These are phyloP conservation scores for Danionella dracula DNA, from an alignment of 2,797 vertebrate species.

Conservation along the genomic window DNA sequence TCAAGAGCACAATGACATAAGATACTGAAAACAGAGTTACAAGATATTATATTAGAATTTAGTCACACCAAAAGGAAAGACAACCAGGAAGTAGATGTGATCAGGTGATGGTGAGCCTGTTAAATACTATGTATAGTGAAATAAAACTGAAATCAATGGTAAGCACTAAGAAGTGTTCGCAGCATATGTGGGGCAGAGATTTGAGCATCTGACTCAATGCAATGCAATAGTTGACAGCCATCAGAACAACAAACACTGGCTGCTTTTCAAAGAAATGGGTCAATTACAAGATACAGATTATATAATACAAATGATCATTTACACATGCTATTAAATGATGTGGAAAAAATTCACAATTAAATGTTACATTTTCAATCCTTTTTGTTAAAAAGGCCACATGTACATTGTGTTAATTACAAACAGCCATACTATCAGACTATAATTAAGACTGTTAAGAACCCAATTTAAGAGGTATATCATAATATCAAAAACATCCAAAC, in stretches of 20 bases:
- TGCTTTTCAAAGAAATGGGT: not conserved
- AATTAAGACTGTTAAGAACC: too few species aligned
- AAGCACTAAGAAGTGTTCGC: not conserved
- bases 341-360: too few species aligned
- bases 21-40: conserved; percentile 5
- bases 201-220: conserved; percentile 12
- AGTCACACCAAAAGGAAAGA: conserved; percentile 5
- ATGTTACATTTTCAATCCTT: too few species aligned
- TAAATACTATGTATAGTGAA: not conserved
- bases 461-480: too few species aligned
- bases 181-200: not conserved
- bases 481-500: too few species aligned
- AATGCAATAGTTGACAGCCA: not conserved
- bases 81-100: not conserved
- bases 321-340: too few species aligned
- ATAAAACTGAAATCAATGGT: not conserved
- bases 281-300: not conserved
- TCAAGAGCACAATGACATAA: not conserved
- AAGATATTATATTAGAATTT: not conserved
- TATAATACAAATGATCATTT: too few species aligned
- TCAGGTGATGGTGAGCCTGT: not conserved
- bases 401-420: too few species aligned
- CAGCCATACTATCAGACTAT: too few species aligned
- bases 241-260: not conserved
- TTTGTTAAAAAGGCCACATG: too few species aligned